Evolutionary conservation across 2,113 vertebrate genomes (phyloP), one percentile per base, ranked within the genome.

Genomic region (Erythrocercus mccallii): DNA sequence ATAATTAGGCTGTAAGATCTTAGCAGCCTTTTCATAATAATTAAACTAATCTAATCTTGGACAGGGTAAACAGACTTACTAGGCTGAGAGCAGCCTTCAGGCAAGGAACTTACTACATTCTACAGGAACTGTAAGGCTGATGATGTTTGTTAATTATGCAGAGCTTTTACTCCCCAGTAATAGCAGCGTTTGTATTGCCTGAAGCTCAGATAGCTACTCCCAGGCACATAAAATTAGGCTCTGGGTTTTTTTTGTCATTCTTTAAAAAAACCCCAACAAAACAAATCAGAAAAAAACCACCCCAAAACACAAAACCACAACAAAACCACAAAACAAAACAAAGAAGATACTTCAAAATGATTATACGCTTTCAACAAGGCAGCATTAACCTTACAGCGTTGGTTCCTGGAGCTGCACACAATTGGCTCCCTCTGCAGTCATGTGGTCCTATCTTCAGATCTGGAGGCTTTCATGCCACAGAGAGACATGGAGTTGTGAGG

Each of bases 21-120:
- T 98, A 98, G 98, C 98, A 98, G 98, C 97, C 98, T 99, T 99
- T 99, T 98, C 98, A 98, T 98, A 99, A 99, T 99, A 99, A 99
- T 99, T 99, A 99, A 99, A 99, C 98, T 98, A 99, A 99, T 99
- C 98, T 99, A 99, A 99, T 99, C 99, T 99, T 98, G 98, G 98
- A 98, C 98, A 99, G 99, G 98, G 98, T 99, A 99, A 99, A 99
- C 99, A 99, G 98, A 99, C 98, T 99, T 99, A 98, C 98, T 98
- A 97, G 98, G 98, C 98, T 98, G 98, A 98, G 98, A 98, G 98
- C 98, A 99, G 98, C 98, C 99, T 99, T 98, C 96, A 88, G 99
- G 99, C 98, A 98, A 98, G 97, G 97, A 98, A 99, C 98, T 99
- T 99, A 97, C 96, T 94, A 95, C 77, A 83, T 98, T 98, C 97